Conservation (phyloP, 2,797 vertebrate species). For the Hephaestus fuliginosus region DNA sequence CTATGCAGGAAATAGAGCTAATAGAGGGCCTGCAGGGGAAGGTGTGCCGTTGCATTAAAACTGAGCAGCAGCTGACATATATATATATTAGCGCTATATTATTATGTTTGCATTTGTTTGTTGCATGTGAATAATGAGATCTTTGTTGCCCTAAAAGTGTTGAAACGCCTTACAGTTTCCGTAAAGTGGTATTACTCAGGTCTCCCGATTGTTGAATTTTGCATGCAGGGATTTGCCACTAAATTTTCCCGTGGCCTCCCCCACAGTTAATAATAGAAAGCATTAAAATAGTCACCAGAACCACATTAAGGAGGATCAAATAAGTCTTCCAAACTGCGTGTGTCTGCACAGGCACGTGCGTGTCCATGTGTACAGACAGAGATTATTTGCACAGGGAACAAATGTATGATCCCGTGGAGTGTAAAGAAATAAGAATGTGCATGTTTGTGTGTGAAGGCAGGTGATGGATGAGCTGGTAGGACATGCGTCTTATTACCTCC, state of each 20-base stretch:
- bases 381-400: conserved; percentile 25
- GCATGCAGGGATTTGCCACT: conserved; percentile 38
- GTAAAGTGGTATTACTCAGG: conserved; percentile 8
- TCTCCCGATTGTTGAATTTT: conserved; percentile 28
- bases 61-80: neutral
- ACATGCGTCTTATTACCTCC: conserved; percentile 68
- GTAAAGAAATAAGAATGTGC: conserved; percentile 36
- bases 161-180: neutral
- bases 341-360: conserved; percentile 1
- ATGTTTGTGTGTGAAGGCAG: conserved; percentile 53
- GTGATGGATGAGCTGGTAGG: conserved; percentile 66
- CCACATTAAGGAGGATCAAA: conserved; percentile 47
- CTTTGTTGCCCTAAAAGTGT: conserved; percentile 1
- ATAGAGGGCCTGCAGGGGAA: neutral
- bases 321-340: conserved; percentile 23
- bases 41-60: conserved; percentile 6
- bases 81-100: neutral
- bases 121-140: conserved; percentile 3
- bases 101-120: neutral
- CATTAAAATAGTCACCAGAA: conserved; percentile 55
- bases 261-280: conserved; percentile 57
- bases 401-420: conserved; percentile 23
- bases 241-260: conserved; percentile 48
- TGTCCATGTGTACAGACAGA: conserved; percentile 27
- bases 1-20: neutral